Evolutionary conservation across 2,797 vertebrate genomes (phyloP).

Genomic region (Gambelia wislizenii): DNA sequence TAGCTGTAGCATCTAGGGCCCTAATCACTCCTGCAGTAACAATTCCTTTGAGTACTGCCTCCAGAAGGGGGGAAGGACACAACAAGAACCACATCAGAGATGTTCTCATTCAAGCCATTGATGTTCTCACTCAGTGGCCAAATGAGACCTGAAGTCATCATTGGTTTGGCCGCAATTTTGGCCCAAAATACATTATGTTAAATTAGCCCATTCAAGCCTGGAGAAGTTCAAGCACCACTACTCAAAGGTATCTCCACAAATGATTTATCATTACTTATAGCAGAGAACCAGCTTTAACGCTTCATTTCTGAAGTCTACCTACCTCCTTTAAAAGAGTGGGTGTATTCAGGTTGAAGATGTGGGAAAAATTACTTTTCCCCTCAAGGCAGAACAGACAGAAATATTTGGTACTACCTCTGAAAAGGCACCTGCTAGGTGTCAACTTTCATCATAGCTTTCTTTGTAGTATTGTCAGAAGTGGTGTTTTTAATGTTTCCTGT

Average conservation of each 20-base stretch:
- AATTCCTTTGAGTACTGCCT: not conserved
- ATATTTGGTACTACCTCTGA: conserved; percentile 37
- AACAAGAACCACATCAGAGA: too few relatives aligned
- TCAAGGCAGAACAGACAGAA: conserved; percentile 10
- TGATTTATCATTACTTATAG: not conserved
- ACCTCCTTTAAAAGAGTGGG: not conserved
- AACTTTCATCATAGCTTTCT: conserved; percentile 27
- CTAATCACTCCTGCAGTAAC: not conserved
- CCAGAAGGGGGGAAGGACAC: too few relatives aligned
- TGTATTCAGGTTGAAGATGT: not conserved
- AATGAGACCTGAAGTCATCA: not conserved
- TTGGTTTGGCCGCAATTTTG: not conserved
- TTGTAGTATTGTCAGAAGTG: conserved; percentile 20
- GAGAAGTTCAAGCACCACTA: not conserved
- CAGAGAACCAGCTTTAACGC: not conserved
- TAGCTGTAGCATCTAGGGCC: not conserved
- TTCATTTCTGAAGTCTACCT: conserved; percentile 4
- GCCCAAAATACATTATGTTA: not conserved
- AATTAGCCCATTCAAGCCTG: not conserved
- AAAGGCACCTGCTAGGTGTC: conserved; percentile 27
- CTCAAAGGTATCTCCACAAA: not conserved
- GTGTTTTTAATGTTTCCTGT: conserved; percentile 11
- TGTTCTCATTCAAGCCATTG: not conserved
- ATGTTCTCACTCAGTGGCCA: too few relatives aligned
- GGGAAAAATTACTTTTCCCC: not conserved